These are phyloP conservation scores for Drosophila kepulauana DNA, from an alignment of 1,140 invertebrate genomes.

Conservation along the genomic window DNA sequence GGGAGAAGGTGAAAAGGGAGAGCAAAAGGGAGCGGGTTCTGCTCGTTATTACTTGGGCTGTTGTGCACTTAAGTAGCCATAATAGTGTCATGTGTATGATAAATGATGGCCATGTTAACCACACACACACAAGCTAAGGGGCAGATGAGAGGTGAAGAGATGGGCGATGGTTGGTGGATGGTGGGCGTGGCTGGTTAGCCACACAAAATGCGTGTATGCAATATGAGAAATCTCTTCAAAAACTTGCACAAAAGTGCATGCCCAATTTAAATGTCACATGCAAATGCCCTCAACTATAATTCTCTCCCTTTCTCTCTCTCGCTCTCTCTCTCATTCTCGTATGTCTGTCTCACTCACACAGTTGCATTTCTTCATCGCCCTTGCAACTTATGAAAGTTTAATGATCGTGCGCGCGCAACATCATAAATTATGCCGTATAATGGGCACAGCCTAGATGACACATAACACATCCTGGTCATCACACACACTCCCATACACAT, in stretches of 20 bases:
- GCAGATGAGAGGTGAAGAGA: neutral
- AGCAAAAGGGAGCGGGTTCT: neutral
- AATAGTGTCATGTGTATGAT: conserved; percentile 62
- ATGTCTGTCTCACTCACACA: neutral
- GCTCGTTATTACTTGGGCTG: conserved; percentile 54
- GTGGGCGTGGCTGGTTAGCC: conserved; percentile 38
- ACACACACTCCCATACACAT: neutral
- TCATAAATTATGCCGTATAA: conserved; percentile 47
- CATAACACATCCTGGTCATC: conserved; percentile 38
- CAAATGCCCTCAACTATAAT: conserved; percentile 52
- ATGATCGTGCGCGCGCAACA: conserved; percentile 49
- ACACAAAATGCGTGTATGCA: conserved; percentile 60
- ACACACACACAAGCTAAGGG: conserved; percentile 1
- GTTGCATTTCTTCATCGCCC: neutral
- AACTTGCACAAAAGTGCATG: conserved; percentile 56
- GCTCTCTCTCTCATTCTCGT: neutral
- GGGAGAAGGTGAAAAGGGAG: neutral
- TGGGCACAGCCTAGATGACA: conserved; percentile 38
- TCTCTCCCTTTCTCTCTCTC: conserved; percentile 28
- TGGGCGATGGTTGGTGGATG: neutral
- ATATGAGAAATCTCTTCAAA: conserved; percentile 53
- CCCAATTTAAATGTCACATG: conserved; percentile 58
- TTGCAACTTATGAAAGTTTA: conserved; percentile 45
- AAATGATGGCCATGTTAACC: conserved; percentile 56
- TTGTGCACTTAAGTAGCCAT: conserved; percentile 61